A percentile compares a stretch with the other conserved stretches of the same genome.
Evolutionary conservation across 2,113 vertebrate genomes (phyloP).

Genomic region (Sterna hirundo): DNA sequence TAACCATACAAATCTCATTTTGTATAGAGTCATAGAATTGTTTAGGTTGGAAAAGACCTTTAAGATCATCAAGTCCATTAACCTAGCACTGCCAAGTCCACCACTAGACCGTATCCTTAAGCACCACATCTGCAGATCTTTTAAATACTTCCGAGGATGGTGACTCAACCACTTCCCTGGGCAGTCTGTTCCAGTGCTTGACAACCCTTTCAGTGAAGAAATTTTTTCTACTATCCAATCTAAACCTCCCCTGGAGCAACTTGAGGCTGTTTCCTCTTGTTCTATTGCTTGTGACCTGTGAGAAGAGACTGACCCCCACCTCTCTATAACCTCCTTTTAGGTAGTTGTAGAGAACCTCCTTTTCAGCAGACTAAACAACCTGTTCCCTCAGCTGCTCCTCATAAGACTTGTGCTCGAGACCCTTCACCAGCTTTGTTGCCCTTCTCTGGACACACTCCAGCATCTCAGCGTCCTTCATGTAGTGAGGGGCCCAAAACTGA

Average conservation of each 20-base stretch:
- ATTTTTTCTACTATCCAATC: not conserved
- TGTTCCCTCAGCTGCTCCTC: too few relatives aligned
- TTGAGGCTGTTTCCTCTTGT: not conserved
- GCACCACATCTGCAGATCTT: not conserved
- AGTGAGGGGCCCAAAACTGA: too few relatives aligned
- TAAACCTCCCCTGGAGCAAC: not conserved
- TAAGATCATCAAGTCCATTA: not conserved
- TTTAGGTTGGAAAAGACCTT: not conserved
- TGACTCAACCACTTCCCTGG: not conserved
- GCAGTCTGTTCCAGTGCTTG: not conserved
- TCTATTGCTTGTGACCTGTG: too few relatives aligned
- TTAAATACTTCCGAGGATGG: not conserved
- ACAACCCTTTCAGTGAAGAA: not conserved
- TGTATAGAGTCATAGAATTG: not conserved
- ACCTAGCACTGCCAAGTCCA: not conserved
- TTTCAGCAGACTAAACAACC: too few relatives aligned
- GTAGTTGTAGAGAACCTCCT: too few relatives aligned
- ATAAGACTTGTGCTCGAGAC: too few relatives aligned
- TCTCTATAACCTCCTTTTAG: too few relatives aligned
- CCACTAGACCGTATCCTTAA: not conserved
- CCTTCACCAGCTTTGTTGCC: too few relatives aligned
- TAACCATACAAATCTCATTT: not conserved
- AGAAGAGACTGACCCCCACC: too few relatives aligned
- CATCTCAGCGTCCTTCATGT: too few relatives aligned
- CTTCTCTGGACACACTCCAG: too few relatives aligned